phyloP scores from a whole-genome alignment of 1,140 invertebrate species.

The Platorchestia sp. region DNA sequence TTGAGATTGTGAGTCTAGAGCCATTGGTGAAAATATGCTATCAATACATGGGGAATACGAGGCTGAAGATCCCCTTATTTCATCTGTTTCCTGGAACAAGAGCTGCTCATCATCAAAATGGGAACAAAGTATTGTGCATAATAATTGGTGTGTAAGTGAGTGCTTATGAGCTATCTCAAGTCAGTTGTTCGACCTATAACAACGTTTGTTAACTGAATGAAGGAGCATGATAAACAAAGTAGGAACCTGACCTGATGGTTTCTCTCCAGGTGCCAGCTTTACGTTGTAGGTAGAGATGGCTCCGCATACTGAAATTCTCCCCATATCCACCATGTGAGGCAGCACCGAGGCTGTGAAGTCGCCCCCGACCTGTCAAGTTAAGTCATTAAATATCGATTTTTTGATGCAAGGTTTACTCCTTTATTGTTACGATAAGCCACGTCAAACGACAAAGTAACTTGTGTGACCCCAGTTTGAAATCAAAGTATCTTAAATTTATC shows the following conservation, averaged over 20 bases:
- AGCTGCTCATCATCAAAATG: neutral
- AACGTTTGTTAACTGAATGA: too few relatives aligned
- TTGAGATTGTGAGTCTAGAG: too few relatives aligned
- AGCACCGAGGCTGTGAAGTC: conserved; percentile 77
- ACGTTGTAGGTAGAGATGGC: conserved; percentile 77
- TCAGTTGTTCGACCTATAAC: too few relatives aligned
- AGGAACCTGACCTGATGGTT: neutral
- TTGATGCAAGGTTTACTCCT: too few relatives aligned
- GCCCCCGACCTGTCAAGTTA: conserved; percentile 76
- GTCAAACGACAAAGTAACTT: too few relatives aligned
- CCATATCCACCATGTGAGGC: conserved; percentile 76
- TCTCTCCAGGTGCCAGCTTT: neutral
- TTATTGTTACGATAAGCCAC: too few relatives aligned
- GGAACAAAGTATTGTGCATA: neutral
- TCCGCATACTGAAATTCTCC: conserved; percentile 78
- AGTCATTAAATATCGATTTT: too few relatives aligned
- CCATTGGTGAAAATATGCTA: too few relatives aligned
- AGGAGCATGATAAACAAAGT: neutral
- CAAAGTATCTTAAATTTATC: too few relatives aligned
- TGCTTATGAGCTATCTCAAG: too few relatives aligned
- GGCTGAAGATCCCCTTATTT: neutral
- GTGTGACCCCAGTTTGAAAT: too few relatives aligned
- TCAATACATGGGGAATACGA: too few relatives aligned
- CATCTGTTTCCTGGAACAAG: neutral
- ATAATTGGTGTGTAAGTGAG: neutral